Percentiles rank a stretch among this genome's conserved stretches.
phyloP scores from a whole-genome alignment of 1,140 invertebrate species.

The Stenopsyche tienmushanensis region DNA sequence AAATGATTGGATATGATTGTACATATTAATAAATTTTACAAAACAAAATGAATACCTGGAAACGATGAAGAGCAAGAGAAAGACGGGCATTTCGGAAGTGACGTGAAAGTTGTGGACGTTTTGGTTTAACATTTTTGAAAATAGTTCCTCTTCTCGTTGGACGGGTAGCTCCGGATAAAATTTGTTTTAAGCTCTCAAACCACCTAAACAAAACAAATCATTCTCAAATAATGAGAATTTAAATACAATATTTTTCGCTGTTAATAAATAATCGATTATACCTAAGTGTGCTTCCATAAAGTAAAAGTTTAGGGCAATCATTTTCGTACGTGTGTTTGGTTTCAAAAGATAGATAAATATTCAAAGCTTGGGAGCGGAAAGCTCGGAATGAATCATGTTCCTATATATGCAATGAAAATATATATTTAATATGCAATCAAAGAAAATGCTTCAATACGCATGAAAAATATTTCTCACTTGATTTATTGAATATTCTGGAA shows the following conservation, averaged over 20 bases:
- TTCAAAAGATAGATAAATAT: slow-evolving; percentile 85
- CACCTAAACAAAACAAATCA: slow-evolving; percentile 58
- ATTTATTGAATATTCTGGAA: slow-evolving; percentile 96
- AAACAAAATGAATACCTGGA: slow-evolving; percentile 63
- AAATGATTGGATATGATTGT: background rate
- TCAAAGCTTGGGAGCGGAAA: slow-evolving; percentile 92
- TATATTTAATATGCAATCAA: background rate
- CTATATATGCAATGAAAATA: slow-evolving; percentile 46
- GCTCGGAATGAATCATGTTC: slow-evolving; percentile 86
- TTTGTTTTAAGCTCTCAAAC: slow-evolving; percentile 95
- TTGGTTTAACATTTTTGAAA: slow-evolving; percentile 80
- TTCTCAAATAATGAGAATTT: too few species aligned
- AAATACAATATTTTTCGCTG: too few species aligned
- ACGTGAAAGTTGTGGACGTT: slow-evolving; percentile 88
- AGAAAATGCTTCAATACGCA: background rate
- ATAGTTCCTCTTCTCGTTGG: slow-evolving; percentile 87
- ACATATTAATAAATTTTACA: too few species aligned
- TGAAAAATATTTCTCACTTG: slow-evolving; percentile 59
- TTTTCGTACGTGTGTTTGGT: slow-evolving; percentile 71
- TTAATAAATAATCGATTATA: too few species aligned
- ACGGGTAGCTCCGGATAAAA: slow-evolving; percentile 91
- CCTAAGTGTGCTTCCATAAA: slow-evolving; percentile 87
- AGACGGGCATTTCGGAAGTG: slow-evolving; percentile 90
- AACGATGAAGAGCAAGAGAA: slow-evolving; percentile 82
- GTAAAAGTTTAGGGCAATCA: slow-evolving; percentile 74